phyloP scores from a whole-genome alignment of 35 echinoderm and acorn worm genomes.

The Hemicentrotus pulcherrimus region DNA sequence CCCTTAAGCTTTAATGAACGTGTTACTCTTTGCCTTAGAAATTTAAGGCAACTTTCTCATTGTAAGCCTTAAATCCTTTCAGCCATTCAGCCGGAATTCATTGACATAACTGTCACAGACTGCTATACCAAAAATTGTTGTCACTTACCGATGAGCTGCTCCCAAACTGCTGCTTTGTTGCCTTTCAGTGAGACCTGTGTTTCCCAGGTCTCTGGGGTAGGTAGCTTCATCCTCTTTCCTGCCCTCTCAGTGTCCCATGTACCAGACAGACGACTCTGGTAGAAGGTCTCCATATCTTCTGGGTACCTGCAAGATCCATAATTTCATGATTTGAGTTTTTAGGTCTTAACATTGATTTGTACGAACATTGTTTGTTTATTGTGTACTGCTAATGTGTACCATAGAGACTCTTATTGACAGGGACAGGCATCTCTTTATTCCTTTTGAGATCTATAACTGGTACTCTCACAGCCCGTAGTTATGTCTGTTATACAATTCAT shows the following conservation, averaged over 20 bases:
- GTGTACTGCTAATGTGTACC: too few relatives aligned
- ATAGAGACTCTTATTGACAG: too few relatives aligned
- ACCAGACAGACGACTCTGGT: conserved; percentile 72
- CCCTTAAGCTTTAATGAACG: too few relatives aligned
- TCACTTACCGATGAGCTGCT: conserved; percentile 78
- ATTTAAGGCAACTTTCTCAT: too few relatives aligned
- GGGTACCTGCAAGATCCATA: conserved; percentile 72
- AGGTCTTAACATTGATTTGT: too few relatives aligned
- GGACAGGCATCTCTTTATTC: too few relatives aligned
- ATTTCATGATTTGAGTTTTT: too few relatives aligned
- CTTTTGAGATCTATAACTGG: too few relatives aligned
- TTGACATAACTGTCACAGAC: neutral
- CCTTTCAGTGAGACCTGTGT: conserved; percentile 88
- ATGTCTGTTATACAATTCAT: too few relatives aligned
- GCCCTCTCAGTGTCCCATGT: conserved; percentile 86
- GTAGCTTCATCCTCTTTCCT: conserved; percentile 94
- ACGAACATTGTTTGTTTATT: neutral
- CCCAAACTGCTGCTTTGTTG: conserved; percentile 93
- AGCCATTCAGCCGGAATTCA: neutral
- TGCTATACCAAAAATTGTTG: neutral
- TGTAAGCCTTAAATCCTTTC: too few relatives aligned
- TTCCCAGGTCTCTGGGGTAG: conserved; percentile 99
- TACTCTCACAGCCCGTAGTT: too few relatives aligned
- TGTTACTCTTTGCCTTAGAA: too few relatives aligned
- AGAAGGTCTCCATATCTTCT: conserved; percentile 84